These are phyloP conservation scores for Alexandromys fortis DNA, from an alignment of 2,113 vertebrate species.

Conservation along the genomic window DNA sequence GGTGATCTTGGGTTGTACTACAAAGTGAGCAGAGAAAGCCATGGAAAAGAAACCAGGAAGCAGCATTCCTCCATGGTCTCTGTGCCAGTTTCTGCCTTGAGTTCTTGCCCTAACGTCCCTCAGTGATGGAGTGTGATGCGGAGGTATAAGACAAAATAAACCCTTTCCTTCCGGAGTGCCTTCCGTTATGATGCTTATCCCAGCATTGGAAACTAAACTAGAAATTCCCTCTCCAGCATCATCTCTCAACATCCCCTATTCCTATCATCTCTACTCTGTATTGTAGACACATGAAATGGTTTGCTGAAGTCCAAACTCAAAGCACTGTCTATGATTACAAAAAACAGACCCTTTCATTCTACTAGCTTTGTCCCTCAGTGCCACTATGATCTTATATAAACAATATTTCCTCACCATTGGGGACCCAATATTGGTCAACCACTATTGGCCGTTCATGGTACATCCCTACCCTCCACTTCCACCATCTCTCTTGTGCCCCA, in stretches of 20 bases:
- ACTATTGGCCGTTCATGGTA: neutral
- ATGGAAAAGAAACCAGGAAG: neutral
- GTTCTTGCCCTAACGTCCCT: neutral
- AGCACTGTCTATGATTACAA: neutral
- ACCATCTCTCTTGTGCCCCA: accelerated
- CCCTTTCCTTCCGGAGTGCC: neutral
- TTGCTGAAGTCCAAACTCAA: neutral
- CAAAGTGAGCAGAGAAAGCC: neutral
- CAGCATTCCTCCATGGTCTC: too few species aligned
- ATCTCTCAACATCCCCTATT: neutral
- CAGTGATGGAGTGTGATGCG: neutral
- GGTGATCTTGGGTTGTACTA: too few species aligned
- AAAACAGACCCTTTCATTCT: neutral
- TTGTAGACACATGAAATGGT: neutral
- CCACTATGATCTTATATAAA: neutral
- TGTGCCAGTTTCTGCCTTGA: neutral
- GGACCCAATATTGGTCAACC: neutral
- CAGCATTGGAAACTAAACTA: neutral
- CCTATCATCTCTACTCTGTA: neutral
- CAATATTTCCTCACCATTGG: neutral
- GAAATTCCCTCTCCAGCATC: neutral
- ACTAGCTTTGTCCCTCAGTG: neutral
- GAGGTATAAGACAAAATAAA: neutral
- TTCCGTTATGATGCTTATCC: neutral
- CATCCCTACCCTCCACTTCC: neutral